phyloP scores from a whole-genome alignment of 2,113 vertebrate genomes.

The Heteronetta atricapilla region DNA sequence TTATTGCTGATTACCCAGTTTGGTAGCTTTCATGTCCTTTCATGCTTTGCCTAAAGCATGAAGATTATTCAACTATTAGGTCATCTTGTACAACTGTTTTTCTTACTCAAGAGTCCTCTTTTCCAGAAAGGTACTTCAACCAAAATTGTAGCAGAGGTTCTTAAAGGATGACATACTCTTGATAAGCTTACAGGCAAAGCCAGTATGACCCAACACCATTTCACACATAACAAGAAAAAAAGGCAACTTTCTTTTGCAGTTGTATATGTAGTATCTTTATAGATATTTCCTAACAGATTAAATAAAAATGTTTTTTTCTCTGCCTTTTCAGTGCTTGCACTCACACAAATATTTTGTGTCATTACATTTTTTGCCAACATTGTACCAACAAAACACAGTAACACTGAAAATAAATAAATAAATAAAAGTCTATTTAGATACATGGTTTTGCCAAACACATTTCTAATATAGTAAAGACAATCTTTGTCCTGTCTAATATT shows the following conservation, averaged over 20 bases:
- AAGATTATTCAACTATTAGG: conserved; percentile 47
- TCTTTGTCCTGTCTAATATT: neutral
- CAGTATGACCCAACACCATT: neutral
- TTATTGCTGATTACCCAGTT: conserved; percentile 53
- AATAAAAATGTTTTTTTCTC: neutral
- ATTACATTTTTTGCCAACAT: neutral
- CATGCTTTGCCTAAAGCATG: conserved; percentile 36
- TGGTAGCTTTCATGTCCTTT: conserved; percentile 43
- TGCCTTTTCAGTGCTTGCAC: neutral
- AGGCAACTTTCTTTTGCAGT: neutral
- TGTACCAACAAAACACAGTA: neutral
- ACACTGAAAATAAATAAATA: neutral
- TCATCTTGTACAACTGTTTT: conserved; percentile 19
- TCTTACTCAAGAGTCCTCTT: conserved; percentile 12
- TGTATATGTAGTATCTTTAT: neutral
- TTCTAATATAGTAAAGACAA: neutral
- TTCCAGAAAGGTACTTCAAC: conserved; percentile 3
- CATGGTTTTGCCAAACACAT: neutral
- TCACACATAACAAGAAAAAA: neutral
- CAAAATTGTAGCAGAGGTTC: neutral
- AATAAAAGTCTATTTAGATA: neutral
- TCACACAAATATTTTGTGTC: neutral
- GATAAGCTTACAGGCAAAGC: neutral
- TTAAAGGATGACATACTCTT: neutral
- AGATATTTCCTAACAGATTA: neutral